Evolutionary conservation across 2,797 vertebrate species (phyloP).

Genomic region (Pantherophis vulpinus): DNA sequence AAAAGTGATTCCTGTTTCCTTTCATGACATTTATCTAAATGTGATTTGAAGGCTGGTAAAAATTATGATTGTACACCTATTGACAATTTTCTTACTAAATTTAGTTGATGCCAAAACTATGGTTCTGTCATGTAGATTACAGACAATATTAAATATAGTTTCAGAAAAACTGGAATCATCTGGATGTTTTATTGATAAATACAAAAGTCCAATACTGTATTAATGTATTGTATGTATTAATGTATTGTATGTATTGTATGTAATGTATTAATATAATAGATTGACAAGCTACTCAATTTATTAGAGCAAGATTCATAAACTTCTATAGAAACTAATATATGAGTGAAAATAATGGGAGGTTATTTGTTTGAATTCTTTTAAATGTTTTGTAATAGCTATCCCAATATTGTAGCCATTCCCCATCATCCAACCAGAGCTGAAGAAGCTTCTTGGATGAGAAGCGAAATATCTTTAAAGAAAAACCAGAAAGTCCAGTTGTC

Average conservation of each 20-base stretch:
- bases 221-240: no score
- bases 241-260: no score
- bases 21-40: not conserved
- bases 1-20: not conserved
- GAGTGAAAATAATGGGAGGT: not conserved
- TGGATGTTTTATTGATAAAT: not conserved
- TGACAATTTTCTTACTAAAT: not conserved
- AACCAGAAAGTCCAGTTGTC: no score
- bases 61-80: not conserved
- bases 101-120: not conserved
- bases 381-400: no score
- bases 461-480: no score
- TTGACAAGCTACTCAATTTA: not conserved
- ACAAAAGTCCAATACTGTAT: not conserved
- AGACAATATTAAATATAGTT: not conserved
- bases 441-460: no score
- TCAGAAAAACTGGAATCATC: not conserved
- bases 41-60: not conserved
- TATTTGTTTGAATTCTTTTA: not conserved
- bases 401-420: no score
- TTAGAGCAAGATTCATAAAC: not conserved
- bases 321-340: not conserved
- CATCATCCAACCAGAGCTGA: no score
- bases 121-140: not conserved
- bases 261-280: not conserved